phyloP scores from a whole-genome alignment of 2,888 invertebrate genomes.

The Sinohyriopsis cumingii region DNA sequence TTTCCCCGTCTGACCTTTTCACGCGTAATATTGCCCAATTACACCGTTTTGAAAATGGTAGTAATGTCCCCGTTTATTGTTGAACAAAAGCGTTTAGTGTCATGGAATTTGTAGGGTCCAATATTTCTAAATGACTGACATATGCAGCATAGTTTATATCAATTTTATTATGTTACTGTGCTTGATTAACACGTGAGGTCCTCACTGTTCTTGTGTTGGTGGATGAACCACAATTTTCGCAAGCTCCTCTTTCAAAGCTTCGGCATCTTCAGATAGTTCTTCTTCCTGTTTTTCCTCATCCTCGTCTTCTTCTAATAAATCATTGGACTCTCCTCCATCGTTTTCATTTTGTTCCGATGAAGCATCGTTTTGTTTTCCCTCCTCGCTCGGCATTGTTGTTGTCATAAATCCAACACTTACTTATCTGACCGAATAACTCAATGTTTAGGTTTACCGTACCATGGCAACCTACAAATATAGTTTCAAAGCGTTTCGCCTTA shows the following conservation, averaged over 20 bases:
- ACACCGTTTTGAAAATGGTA: no score
- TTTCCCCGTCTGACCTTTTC: no score
- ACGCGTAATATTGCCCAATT: no score
- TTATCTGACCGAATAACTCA: conserved; percentile 28
- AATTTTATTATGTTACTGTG: no score
- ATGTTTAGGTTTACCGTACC: conserved; percentile 45
- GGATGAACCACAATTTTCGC: conserved; percentile 63
- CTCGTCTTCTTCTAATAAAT: conserved; percentile 33
- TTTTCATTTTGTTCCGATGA: conserved; percentile 13
- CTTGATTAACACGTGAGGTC: conserved; percentile 6
- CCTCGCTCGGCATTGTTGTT: conserved; percentile 4
- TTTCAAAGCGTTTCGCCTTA: conserved; percentile 2
- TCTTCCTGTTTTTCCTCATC: conserved; percentile 39
- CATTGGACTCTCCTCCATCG: conserved; percentile 30
- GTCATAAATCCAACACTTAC: conserved; percentile 27
- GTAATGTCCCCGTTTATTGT: no score
- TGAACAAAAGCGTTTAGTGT: no score
- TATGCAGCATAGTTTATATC: no score
- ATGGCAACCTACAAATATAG: conserved; percentile 49
- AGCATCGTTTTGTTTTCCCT: not conserved
- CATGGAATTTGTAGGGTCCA: no score
- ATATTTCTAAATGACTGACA: no score
- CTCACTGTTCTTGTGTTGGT: conserved; percentile 52
- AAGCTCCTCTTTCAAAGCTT: conserved; percentile 64
- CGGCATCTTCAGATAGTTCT: conserved; percentile 53